Evolutionary conservation across 2,113 vertebrate species (phyloP).

Genomic region (Pimephales promelas): DNA sequence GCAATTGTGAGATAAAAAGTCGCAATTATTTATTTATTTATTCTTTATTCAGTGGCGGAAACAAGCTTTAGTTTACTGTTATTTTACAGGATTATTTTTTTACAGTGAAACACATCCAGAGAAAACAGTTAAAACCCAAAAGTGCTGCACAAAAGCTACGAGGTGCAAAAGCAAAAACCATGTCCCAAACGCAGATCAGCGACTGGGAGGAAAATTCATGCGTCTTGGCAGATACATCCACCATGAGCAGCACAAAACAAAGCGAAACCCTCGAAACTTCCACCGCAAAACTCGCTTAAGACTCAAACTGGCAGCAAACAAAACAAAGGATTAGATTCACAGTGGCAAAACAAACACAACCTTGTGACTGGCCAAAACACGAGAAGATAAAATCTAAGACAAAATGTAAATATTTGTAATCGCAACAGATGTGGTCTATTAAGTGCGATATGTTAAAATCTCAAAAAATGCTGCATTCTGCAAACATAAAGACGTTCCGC

Average conservation of each 20-base stretch:
- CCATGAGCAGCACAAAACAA: neutral
- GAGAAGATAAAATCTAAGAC: neutral
- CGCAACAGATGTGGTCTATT: constrained; percentile 16
- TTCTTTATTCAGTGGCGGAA: no score
- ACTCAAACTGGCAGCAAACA: constrained; percentile 9
- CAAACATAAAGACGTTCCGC: neutral
- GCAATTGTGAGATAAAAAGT: no score
- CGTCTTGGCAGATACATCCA: neutral
- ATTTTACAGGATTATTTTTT: no score
- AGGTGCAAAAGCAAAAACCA: neutral
- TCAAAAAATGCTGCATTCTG: neutral
- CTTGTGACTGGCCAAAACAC: neutral
- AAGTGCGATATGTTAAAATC: constrained; percentile 12
- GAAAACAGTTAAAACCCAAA: neutral
- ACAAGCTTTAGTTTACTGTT: no score
- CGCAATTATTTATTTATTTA: no score
- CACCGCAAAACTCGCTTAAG: neutral
- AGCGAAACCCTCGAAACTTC: neutral
- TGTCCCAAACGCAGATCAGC: neutral
- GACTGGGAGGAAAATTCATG: neutral
- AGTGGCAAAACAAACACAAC: neutral
- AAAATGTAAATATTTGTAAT: constrained; percentile 21
- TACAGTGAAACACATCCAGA: neutral
- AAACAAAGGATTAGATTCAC: neutral
- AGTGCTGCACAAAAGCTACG: neutral